Percentiles rank a stretch among this genome's conserved stretches.
phyloP scores from a whole-genome alignment of 2,888 invertebrate species.

The Aspidapion aeneum region DNA sequence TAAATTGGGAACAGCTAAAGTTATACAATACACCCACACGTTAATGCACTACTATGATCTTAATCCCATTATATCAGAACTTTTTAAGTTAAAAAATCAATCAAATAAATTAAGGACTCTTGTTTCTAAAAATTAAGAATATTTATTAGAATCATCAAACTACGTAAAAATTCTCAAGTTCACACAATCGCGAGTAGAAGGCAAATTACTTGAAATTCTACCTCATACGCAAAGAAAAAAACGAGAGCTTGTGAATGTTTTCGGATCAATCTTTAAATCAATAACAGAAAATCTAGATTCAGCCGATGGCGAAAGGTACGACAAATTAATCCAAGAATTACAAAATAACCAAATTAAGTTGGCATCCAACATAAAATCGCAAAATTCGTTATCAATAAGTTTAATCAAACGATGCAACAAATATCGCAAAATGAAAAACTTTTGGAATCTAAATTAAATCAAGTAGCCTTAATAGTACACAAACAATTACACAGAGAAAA shows the following conservation, averaged over 20 bases:
- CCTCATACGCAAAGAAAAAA: background rate
- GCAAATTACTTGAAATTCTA: background rate
- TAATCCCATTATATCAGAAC: conserved; percentile 1
- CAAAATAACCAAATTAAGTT: conserved; percentile 7
- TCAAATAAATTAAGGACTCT: background rate
- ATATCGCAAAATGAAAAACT: background rate
- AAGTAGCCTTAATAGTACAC: background rate
- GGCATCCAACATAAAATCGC: background rate
- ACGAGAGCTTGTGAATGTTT: background rate
- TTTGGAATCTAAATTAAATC: conserved; percentile 2
- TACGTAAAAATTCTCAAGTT: background rate
- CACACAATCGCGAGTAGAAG: background rate
- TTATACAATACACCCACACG: too few species aligned
- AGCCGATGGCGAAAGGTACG: conserved; percentile 1
- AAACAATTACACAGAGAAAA: background rate
- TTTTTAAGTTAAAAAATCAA: background rate
- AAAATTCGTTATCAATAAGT: background rate
- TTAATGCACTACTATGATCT: conserved; percentile 2
- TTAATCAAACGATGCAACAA: background rate
- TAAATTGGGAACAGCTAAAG: too few species aligned
- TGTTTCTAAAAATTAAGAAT: background rate
- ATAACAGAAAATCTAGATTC: conserved; percentile 7
- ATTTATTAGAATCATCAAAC: background rate
- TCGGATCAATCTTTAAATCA: conserved; percentile 3
- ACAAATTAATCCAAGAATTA: background rate